A percentile compares a stretch with the other conserved stretches of the same genome.
These are phyloP conservation scores for Wasmannia auropunctata DNA, from an alignment of 1,140 invertebrate genomes.

Conservation along the genomic window DNA sequence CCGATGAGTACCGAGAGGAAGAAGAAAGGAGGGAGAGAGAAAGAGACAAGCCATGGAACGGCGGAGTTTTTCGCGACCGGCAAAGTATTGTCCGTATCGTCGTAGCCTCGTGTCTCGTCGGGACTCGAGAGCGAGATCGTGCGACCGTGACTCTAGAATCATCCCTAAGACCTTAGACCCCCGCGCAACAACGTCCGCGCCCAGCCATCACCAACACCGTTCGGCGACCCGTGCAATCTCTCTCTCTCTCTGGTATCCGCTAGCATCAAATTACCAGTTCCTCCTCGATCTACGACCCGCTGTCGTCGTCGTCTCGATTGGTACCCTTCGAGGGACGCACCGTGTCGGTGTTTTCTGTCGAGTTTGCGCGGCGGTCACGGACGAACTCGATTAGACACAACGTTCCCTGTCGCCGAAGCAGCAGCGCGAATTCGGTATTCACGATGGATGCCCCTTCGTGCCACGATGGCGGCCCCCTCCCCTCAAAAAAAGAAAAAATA, in stretches of 20 bases:
- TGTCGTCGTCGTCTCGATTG: conserved; percentile 41
- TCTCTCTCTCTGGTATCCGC: conserved; percentile 18
- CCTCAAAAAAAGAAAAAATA: neutral
- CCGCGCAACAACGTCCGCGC: conserved; percentile 42
- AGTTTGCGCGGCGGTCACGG: conserved; percentile 8
- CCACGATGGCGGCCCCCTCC: neutral
- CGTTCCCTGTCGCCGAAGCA: neutral
- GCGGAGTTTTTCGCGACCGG: conserved; percentile 8
- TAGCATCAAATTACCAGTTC: conserved; percentile 55
- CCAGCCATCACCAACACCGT: conserved; percentile 47
- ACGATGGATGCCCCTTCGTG: neutral
- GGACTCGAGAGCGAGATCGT: conserved; percentile 48
- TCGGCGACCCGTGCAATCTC: conserved; percentile 19
- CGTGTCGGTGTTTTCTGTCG: conserved; percentile 11
- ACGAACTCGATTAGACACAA: neutral
- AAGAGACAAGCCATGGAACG: neutral
- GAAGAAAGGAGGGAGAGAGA: conserved; percentile 17
- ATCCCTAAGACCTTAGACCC: conserved; percentile 55
- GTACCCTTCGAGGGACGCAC: conserved; percentile 2
- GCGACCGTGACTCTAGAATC: conserved; percentile 58
- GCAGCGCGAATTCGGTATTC: neutral
- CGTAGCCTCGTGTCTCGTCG: conserved; percentile 11
- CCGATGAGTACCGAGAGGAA: conserved; percentile 15
- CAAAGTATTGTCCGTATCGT: conserved; percentile 56
- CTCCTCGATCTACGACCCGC: conserved; percentile 34